These are phyloP conservation scores for Clarias platycephalus DNA, from an alignment of 2,797 vertebrate genomes.

Conservation along the genomic window DNA sequence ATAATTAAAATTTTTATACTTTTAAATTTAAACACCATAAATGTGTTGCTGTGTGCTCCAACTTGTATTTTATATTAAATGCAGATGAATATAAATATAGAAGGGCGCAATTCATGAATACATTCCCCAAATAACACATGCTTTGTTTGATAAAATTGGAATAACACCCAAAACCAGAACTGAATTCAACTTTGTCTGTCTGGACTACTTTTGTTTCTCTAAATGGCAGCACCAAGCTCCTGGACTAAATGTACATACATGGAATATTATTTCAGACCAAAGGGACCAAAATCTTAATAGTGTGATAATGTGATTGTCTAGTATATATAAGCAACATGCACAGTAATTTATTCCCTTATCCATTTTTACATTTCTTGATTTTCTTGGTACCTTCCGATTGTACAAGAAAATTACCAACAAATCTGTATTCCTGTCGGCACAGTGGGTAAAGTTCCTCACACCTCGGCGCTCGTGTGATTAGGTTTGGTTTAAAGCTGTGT, in stretches of 20 bases:
- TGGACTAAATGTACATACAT: slow-evolving; percentile 25
- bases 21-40: too few species aligned
- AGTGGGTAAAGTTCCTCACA: neutral
- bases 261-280: slow-evolving; percentile 14
- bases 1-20: too few species aligned
- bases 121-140: neutral
- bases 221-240: neutral
- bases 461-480: neutral
- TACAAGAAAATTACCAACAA: neutral
- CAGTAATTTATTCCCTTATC: neutral
- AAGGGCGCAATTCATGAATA: neutral
- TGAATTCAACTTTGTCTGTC: slow-evolving; percentile 11
- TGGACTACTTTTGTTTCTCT: slow-evolving; percentile 14
- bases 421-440: neutral
- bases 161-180: slow-evolving; percentile 2
- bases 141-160: neutral
- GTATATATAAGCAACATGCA: neutral
- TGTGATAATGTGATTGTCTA: neutral
- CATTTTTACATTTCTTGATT: neutral
- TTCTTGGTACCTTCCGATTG: neutral
- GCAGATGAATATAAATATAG: too few species aligned
- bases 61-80: too few species aligned
- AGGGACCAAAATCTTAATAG: neutral
- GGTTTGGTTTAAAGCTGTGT: neutral
- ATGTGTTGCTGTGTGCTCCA: too few species aligned